phyloP scores from a whole-genome alignment of 2,797 vertebrate genomes.

The Chloroceryle inda region DNA sequence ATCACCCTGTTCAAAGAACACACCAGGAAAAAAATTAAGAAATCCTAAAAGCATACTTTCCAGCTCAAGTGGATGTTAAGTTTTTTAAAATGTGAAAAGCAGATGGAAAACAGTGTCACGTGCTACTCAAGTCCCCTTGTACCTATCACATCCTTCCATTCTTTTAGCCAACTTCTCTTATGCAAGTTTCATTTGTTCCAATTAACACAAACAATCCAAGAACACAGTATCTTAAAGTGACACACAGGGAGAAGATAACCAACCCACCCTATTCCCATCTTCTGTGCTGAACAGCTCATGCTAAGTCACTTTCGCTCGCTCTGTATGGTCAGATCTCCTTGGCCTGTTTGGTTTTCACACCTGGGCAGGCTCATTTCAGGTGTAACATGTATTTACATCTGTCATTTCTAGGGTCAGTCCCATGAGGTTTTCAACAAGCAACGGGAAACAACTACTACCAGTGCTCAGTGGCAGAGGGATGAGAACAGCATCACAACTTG shows the following conservation, averaged over 20 bases:
- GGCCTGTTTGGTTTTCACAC: background rate
- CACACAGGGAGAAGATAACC: background rate
- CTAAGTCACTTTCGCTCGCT: background rate
- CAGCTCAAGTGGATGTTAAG: background rate
- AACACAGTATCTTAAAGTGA: background rate
- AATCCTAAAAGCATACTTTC: background rate
- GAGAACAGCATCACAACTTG: background rate
- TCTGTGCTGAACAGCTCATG: background rate
- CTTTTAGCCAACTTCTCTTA: background rate
- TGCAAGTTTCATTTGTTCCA: background rate
- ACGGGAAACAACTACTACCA: background rate
- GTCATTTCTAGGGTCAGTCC: background rate
- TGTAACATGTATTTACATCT: background rate
- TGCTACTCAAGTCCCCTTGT: background rate
- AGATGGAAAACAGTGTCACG: background rate
- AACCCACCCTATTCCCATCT: background rate
- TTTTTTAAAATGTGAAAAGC: background rate
- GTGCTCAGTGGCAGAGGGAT: background rate
- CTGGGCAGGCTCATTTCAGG: background rate
- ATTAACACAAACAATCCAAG: background rate
- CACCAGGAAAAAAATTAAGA: background rate
- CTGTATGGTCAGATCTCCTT: background rate
- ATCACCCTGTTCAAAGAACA: conserved; percentile 88
- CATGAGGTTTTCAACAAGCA: background rate
- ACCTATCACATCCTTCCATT: background rate